Conservation (phyloP, 2,888 invertebrate genomes). For the Eupsilia transversa region DNA sequence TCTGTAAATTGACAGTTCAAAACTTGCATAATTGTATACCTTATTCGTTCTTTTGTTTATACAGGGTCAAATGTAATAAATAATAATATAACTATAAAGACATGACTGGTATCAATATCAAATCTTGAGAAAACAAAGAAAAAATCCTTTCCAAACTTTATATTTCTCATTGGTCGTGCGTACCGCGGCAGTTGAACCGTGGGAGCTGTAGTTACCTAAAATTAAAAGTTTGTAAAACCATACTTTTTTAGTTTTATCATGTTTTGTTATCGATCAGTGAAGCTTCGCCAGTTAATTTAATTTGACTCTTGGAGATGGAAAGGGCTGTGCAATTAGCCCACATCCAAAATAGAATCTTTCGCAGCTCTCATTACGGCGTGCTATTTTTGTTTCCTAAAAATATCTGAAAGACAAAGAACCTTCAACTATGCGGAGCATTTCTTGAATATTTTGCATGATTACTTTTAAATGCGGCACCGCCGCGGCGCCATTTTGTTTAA, state of each 20-base stretch:
- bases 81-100: background rate
- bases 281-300: background rate
- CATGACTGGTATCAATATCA: background rate
- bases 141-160: background rate
- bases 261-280: background rate
- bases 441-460: background rate
- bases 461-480: background rate
- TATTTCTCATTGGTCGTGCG: background rate
- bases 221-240: background rate
- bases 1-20: background rate
- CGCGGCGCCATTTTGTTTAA: background rate
- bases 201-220: background rate
- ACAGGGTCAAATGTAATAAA: background rate
- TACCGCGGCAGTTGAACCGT: too few species aligned
- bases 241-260: background rate
- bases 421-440: background rate
- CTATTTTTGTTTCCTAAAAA: constrained; percentile 27
- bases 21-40: background rate
- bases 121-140: background rate
- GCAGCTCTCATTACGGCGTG: constrained; percentile 10
- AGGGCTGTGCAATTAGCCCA: constrained; percentile 35
- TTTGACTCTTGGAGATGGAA: background rate
- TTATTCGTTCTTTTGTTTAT: background rate
- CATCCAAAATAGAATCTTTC: constrained; percentile 38
- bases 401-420: constrained; percentile 33